Percentiles rank a stretch among this genome's conserved stretches.
phyloP scores from a whole-genome alignment of 1,140 invertebrate species.

The Amphibalanus amphitrite region DNA sequence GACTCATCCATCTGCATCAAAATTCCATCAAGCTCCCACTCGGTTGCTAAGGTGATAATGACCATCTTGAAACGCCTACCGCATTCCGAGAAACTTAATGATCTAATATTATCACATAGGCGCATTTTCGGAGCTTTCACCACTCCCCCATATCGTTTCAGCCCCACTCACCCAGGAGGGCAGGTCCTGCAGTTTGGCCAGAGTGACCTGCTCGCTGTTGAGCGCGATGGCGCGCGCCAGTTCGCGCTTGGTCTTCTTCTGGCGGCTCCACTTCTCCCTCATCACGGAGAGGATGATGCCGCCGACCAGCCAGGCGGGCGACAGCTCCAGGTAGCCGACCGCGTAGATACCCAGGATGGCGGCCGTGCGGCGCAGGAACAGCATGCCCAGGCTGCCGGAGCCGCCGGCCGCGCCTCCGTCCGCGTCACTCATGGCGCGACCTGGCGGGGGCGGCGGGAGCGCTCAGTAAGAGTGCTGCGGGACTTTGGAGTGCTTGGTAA shows the following conservation, averaged over 20 bases:
- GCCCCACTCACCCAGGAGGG: background rate
- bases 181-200: conserved; percentile 3
- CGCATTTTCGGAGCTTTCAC: background rate
- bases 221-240: background rate
- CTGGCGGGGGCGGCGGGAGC: too few relatives aligned
- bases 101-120: background rate
- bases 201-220: conserved; percentile 2
- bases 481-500: too few relatives aligned
- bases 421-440: background rate
- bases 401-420: background rate
- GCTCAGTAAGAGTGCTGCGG: too few relatives aligned
- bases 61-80: background rate
- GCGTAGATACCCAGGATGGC: background rate
- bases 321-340: background rate
- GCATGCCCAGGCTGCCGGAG: background rate
- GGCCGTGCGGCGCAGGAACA: background rate
- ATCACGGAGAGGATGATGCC: background rate
- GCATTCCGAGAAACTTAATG: background rate
- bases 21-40: background rate
- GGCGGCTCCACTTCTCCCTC: background rate
- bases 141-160: background rate
- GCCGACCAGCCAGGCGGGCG: conserved; percentile 1
- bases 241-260: background rate
- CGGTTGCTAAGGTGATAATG: background rate
- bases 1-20: background rate